A percentile compares a stretch with the other conserved stretches of the same genome.
phyloP scores from a whole-genome alignment of 2,888 invertebrate species.

The Melinaea marsaeus region DNA sequence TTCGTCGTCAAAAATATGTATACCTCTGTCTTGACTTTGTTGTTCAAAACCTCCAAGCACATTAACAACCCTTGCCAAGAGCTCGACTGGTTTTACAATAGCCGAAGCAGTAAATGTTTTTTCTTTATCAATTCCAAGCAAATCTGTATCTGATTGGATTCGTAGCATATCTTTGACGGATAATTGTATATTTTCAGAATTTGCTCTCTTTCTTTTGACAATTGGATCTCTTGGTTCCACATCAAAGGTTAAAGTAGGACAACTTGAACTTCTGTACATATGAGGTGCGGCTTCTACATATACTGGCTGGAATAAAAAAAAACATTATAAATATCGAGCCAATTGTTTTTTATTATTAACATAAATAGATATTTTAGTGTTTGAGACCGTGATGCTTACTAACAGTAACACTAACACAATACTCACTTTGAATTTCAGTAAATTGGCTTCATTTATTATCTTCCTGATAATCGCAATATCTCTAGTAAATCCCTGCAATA shows the following conservation, averaged over 20 bases:
- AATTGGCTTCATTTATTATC: constrained; percentile 88
- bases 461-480: constrained; percentile 85
- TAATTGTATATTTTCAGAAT: constrained; percentile 80
- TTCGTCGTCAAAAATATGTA: constrained; percentile 84
- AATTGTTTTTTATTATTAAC: not conserved
- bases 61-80: constrained; percentile 86
- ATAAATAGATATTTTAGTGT: not conserved
- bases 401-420: not conserved
- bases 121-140: constrained; percentile 86
- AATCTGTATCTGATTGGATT: constrained; percentile 87
- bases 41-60: constrained; percentile 82
- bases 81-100: constrained; percentile 85
- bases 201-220: constrained; percentile 78
- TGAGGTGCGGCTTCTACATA: constrained; percentile 80
- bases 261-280: constrained; percentile 79
- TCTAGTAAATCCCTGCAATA: constrained; percentile 85
- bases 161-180: constrained; percentile 74
- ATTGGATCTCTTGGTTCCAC: constrained; percentile 70
- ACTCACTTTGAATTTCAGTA: constrained; percentile 87
- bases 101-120: constrained; percentile 85
- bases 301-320: constrained; percentile 79
- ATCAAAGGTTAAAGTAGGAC: constrained; percentile 85
- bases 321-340: no score
- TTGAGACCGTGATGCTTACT: no score
- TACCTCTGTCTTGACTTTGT: constrained; percentile 72